Evolutionary conservation across 2,113 vertebrate genomes (phyloP).

Genomic region (Poeciliopsis occidentalis): DNA sequence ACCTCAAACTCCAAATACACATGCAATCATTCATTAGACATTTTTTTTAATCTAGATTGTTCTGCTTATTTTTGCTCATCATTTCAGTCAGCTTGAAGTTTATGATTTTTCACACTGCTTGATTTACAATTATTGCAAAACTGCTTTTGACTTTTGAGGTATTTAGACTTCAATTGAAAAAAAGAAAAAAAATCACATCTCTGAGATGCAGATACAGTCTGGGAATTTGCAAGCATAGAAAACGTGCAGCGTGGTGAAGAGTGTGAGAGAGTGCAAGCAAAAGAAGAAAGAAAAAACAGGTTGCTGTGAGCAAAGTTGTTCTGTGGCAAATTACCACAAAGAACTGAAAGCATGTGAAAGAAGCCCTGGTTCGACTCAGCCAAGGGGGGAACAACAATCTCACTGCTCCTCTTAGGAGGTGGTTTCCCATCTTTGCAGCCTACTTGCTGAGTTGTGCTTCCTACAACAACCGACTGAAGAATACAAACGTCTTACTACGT

Average conservation of each 20-base stretch:
- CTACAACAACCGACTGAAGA: neutral
- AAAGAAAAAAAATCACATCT: neutral
- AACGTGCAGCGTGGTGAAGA: neutral
- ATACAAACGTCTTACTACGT: no score
- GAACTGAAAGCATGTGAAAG: neutral
- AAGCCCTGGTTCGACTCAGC: neutral
- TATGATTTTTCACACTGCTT: no score
- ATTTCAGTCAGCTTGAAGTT: neutral
- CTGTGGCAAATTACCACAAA: neutral
- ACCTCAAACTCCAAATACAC: neutral
- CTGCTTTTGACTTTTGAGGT: neutral
- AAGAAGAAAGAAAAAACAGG: neutral
- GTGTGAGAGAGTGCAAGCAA: neutral
- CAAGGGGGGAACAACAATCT: neutral
- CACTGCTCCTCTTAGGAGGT: neutral
- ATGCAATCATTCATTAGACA: neutral
- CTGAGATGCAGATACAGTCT: neutral
- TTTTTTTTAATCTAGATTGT: neutral
- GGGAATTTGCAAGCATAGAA: neutral
- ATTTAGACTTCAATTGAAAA: neutral
- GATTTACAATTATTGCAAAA: no score
- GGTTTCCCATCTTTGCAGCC: neutral
- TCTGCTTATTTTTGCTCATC: neutral
- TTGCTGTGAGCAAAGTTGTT: neutral
- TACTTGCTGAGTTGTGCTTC: neutral